A percentile compares a stretch with the other conserved stretches of the same genome.
Conservation (phyloP, 2,113 vertebrate species). For the Cochlearius cochlearius region DNA sequence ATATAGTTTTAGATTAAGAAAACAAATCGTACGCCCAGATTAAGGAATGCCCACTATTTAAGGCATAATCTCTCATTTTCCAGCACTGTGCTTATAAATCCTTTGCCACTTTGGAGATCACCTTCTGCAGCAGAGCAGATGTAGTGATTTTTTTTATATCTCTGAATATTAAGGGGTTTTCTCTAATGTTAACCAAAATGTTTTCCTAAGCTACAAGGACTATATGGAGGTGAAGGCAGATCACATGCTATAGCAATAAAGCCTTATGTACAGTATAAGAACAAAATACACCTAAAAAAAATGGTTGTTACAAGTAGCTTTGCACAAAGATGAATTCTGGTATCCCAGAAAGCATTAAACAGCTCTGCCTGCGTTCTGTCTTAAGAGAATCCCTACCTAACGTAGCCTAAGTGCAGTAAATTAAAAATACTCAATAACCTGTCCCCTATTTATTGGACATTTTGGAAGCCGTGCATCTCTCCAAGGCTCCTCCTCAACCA, state of each 20-base stretch:
- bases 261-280: not conserved
- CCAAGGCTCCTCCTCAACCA: not conserved
- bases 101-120: not conserved
- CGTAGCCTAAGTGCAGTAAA: not conserved
- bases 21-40: not conserved
- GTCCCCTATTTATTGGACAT: not conserved
- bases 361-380: not conserved
- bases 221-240: not conserved
- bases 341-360: not conserved
- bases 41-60: not conserved
- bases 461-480: not conserved
- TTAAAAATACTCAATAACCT: not conserved
- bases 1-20: not conserved
- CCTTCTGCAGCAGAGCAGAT: not conserved
- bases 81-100: not conserved
- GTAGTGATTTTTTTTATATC: not conserved
- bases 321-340: not conserved
- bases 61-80: not conserved
- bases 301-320: not conserved
- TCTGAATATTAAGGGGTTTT: not conserved
- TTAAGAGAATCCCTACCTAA: not conserved
- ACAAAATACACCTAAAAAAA: not conserved
- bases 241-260: not conserved
- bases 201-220: not conserved
- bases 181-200: not conserved